Base-by-base conservation (phyloP, 2,113 vertebrate species). In the Malaclemys terrapin region DNA sequence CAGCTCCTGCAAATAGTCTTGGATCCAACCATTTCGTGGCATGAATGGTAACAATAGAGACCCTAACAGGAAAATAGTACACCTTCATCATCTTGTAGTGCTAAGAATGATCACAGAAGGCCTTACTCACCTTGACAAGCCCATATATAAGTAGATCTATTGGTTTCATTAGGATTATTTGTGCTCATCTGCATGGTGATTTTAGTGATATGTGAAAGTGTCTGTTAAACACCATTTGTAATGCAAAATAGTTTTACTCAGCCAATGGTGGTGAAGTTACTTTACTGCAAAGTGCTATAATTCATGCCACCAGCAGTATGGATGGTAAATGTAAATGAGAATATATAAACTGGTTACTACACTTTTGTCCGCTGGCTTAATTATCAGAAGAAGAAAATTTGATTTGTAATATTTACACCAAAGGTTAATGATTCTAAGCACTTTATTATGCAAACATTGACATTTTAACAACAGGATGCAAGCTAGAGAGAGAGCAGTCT, bases 341-440 rank as follows among this genome's bases (percentile, higher is more conserved):
- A 95, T 96, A 24, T 95, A 95, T 25, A 54, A 91, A 93, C 81
- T 92, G 53, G 49, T 89, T 91, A 87, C 93, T 84, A 81, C 29
- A 89, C 72, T 94, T 94, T 85, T 94, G 54, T 52, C 57, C 0
- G 0, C 85, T 91, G 84, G 83, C 82, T 95, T 97, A 96, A 94
- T 96, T 93, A 88, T 88, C 79, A 96, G 83, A 89, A 95, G 85
- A 95, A 95, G 80, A 95, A 69, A 85, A 93, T 87, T 89, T 45
- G 0, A 81, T 88, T 95, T 96, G 75, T 82, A 91, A 45, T 95
- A 83, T 89, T 96, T 95, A 93, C 53, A 91, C 54, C 54, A 85
- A 93, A 96, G 85, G 81, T 95, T 96, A 96, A 95, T 89, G 54
- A 87, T 54, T 45, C 72, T 11, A 87, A 91, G 22, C 88, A 78